Evolutionary conservation across 64 coral and sea anemone genomes (phyloP), one percentile per base, ranked within the genome.

Genomic region (Montipora capricornis): DNA sequence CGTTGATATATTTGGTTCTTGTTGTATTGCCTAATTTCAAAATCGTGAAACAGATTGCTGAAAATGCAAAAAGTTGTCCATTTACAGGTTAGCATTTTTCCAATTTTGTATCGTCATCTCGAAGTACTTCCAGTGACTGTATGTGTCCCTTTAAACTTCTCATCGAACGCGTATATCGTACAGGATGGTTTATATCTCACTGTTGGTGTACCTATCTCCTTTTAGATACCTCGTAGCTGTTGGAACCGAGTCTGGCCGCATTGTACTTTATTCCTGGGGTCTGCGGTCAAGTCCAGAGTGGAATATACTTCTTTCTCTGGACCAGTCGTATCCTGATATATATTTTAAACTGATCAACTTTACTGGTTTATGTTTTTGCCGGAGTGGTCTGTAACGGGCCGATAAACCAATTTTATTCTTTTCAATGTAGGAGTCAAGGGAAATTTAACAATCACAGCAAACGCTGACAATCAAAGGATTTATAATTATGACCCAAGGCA

Each of bases 211-310:
- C 14, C 5, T n/a, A 20, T 9, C 16, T n/a, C 19, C 7, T 24
- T 20, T 71, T 88, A 98, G 96, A 58, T 98, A 95, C 76, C 52
- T 89, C 24, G 69, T 95, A 53, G 88, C 93, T 13, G 77, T 96
- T 89, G 92, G 92, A 5, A 86, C 74, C 24, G 95, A 96, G 53
- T 94, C 92, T 20, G 97, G 95, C 29, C 89, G 83, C 10, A 90
- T 99, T 15, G 82, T 67, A 66, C 83, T 99, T 51, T 91, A 90
- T 90, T 82, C 91, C 11, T 98, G 97, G 95, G 58, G 22, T 92
- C 14, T 76, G 0, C 44, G 3, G 50, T 7, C 71, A 49, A 16
- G 8, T 16, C 37, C 57, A 11, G 49, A 26, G 10, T 85, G 90
- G 90, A 92, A 24, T 46, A 37, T 73, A 20, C 48, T 83, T 2